Percentiles rank a stretch among this genome's conserved stretches.
These are phyloP conservation scores for Temnothorax ravouxi DNA, from an alignment of 2,888 invertebrate genomes.

Conservation along the genomic window DNA sequence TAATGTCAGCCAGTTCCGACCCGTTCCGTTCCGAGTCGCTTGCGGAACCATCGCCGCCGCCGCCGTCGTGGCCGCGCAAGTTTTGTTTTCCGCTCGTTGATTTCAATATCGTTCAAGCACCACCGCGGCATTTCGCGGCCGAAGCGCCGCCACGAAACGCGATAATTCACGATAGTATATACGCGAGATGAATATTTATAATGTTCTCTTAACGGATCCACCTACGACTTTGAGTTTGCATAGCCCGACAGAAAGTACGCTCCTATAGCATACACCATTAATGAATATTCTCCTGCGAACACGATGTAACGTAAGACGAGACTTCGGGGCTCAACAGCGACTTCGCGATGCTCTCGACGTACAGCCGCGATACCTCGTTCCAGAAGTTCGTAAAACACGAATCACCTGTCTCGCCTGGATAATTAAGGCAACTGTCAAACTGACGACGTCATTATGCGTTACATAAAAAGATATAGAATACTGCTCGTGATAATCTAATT, in stretches of 20 bases:
- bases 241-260: slow-evolving; percentile 50
- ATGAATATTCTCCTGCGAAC: slow-evolving; percentile 58
- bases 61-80: slow-evolving; percentile 56
- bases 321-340: slow-evolving; percentile 45
- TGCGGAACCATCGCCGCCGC: slow-evolving; percentile 49
- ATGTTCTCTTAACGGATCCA: slow-evolving; percentile 55
- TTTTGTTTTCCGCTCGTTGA: slow-evolving; percentile 76
- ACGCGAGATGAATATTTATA: slow-evolving; percentile 56
- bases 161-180: slow-evolving; percentile 58
- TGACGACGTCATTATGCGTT: neutral
- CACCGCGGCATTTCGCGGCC: slow-evolving; percentile 17
- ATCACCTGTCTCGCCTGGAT: slow-evolving; percentile 27
- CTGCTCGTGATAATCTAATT: neutral
- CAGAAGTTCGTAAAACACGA: slow-evolving; percentile 49
- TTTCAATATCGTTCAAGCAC: slow-evolving; percentile 73
- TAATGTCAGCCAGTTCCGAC: slow-evolving; percentile 69
- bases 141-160: slow-evolving; percentile 12
- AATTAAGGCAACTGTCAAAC: slow-evolving; percentile 50
- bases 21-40: slow-evolving; percentile 74
- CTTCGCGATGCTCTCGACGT: slow-evolving; percentile 35
- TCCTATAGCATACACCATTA: slow-evolving; percentile 49
- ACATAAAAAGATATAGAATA: neutral
- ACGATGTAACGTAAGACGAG: slow-evolving; percentile 56
- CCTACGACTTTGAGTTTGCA: slow-evolving; percentile 54
- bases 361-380: slow-evolving; percentile 24